Base-by-base conservation (phyloP, 2,113 vertebrate species). In the Gasterosteus nipponicus region DNA sequence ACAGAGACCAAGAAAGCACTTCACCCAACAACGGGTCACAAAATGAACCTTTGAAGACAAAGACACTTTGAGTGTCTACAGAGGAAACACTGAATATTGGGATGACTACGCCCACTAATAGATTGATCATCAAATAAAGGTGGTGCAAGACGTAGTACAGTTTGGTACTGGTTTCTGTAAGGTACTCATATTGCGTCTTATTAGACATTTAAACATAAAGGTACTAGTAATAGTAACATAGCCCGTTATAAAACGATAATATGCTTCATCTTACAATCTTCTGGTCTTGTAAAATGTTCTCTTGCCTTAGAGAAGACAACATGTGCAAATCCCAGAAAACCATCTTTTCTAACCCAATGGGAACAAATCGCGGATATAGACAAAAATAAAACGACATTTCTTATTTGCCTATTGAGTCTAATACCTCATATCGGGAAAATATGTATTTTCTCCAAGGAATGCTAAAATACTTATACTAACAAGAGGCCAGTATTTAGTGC, bases 1-100 rank as follows among this genome's bases (percentile, higher is more conserved):
- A 57, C 56, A 62, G 69, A 75, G 70, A 80, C 2, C 62, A 7
- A 76, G 80, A 69, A 81, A 82, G 39, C 69, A 16, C 82, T 71
- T 83, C 77, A 82, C 84, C 84, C 86, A 80, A 89, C 84, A 85
- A 78, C 2, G 78, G 73, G 86, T 87, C 83, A 26, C 62, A 66
- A 71, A 83, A 71, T 78, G 22, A 59, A 80, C 69, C 77, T 77
- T 39, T 19, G 14, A 44, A 74, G 76, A 86, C 61, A 26, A 64
- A 74, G 64, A 67, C 42, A 39, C 65, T 41, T 10, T 14, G 63
- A 57, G 35, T 19, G 33, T 47, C 41, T 19, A 18, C 18, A 60
- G 66, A 49, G 57, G 10, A 59, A 59, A 64, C 39, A 10, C 38
- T 6, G 33, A 68, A 44, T 16, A 69, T 53, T 19, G 19, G 46